Conservation (phyloP, 2,888 invertebrate genomes). For the Halictus ligatus region DNA sequence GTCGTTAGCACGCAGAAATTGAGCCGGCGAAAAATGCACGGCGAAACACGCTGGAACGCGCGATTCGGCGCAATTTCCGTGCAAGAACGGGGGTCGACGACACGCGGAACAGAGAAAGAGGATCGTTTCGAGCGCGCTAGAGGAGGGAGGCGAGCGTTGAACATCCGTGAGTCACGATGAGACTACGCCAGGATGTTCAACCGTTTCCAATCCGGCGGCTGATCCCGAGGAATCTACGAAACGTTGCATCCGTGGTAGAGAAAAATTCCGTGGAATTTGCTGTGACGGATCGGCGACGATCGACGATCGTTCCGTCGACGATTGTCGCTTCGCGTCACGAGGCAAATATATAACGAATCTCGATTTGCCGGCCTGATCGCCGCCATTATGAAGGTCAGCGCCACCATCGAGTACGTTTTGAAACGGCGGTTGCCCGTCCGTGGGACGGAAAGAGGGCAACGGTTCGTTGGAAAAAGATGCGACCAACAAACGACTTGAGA, state of each 20-base stretch:
- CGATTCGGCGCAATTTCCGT: constrained; percentile 81
- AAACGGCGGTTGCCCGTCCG: constrained; percentile 67
- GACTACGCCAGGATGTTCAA: constrained; percentile 67
- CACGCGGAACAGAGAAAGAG: constrained; percentile 73
- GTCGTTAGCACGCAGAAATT: constrained; percentile 53
- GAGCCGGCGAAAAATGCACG: constrained; percentile 51
- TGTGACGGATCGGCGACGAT: neutral
- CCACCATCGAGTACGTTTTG: constrained; percentile 56
- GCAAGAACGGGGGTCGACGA: constrained; percentile 78
- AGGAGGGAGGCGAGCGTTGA: constrained; percentile 61
- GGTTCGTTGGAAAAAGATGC: neutral
- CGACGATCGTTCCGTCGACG: neutral
- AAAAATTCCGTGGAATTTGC: neutral
- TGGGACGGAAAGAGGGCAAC: constrained; percentile 55
- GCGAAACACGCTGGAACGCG: constrained; percentile 72
- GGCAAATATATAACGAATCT: constrained; percentile 37
- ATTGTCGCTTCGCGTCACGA: neutral
- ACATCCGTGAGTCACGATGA: constrained; percentile 78
- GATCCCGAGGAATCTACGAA: neutral
- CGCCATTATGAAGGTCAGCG: constrained; percentile 69
- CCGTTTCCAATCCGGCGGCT: constrained; percentile 31
- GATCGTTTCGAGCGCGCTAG: constrained; percentile 71
- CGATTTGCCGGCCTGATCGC: constrained; percentile 48
- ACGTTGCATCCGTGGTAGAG: too few relatives aligned
- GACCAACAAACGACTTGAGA: constrained; percentile 42